Base-by-base conservation (phyloP, 1,140 invertebrate species). In the Odontomachus brunneus region DNA sequence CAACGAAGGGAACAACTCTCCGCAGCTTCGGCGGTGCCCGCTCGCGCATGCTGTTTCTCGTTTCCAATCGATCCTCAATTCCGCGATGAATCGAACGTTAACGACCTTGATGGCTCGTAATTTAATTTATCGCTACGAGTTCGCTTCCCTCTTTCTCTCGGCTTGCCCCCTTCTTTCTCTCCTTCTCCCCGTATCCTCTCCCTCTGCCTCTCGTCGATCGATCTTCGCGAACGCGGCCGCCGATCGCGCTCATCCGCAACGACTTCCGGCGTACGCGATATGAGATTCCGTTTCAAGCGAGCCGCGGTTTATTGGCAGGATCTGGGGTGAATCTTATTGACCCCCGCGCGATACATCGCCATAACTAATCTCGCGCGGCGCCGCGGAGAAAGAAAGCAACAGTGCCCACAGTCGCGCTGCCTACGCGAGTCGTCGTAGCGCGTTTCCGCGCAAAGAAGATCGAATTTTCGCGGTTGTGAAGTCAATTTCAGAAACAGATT, bases 61-160 rank as follows among this genome's bases (percentile, higher is more conserved):
- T 71, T 71, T 80, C 12, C 75, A 57, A 80, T 80, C 51, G 51
- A 69, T 55, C 12, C 63, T 67, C 49, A 4, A 67, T 26, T 26
- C 33, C 44, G 12, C 44, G 88, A 91, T 89, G 80, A 81, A 69
- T 90, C 83, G 75, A 89, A 90, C 87, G 87, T 92, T 91, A 92
- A 90, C 85, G 89, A 90, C 74, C 87, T 60, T 49, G 80, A 84
- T 85, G 85, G 65, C 82, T 88, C 82, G 84, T 89, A 86, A 89
- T 82, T 89, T 84, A 88, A 90, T 90, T 88, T 73, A 86, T 83
- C 86, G 86, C 88, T 88, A 88, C 74, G 83, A 88, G 85, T 67
- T 63, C 63, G 66, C 82, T 85, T 86, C 63, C 33, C 44, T 62
- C 33, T 84, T 66, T 62, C 62, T 29, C 38, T 11, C 9, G 0